Evolutionary conservation across 1,140 invertebrate species (phyloP), one percentile per base, ranked within the genome.

Genomic region (Augochlora pura): DNA sequence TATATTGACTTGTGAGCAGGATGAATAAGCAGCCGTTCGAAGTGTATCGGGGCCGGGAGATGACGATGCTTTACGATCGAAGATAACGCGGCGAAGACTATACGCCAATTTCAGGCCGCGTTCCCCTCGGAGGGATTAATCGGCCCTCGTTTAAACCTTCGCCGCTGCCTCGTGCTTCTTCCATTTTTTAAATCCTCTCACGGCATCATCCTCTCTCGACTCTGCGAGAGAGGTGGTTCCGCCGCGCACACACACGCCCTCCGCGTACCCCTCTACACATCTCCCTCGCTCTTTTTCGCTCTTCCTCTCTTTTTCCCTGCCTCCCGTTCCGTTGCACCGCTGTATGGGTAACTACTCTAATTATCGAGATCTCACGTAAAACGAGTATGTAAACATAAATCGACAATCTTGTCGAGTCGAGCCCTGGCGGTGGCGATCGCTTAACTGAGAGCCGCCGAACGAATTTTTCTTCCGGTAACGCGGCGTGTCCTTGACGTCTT

Each of bases 331-430:
- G 42, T 46, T 46, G 42, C 10, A 14, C 49, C 49, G 49, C 6
- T 63, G 66, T 75, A 85, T 57, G 74, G 83, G 80, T 86, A 85
- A 86, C 74, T 82, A 73, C 83, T 86, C 84, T 85, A 86, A 86
- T 86, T 86, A 86, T 86, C 83, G 83, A 76, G 80, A 85, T 86
- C 84, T 85, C 84, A 60, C 80, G 84, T 85, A 86, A 86, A 86
- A 86, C 83, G 84, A 86, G 83, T 86, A 86, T 86, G 84, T 85
- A 86, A 86, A 86, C 84, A 82, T 86, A 86, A 86, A 86, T 85
- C 84, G 84, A 86, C 84, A 71, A 85, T 86, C 84, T 85, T 79
- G 80, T 79, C 83, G 80, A 75, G 80, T 77, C 71, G 59, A 74
- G 59, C 73, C 52, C 49, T 52, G 49, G 49, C 49, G 49, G 62